Evolutionary conservation across 2,888 invertebrate genomes (phyloP).

Genomic region (Drosophila lutescens): DNA sequence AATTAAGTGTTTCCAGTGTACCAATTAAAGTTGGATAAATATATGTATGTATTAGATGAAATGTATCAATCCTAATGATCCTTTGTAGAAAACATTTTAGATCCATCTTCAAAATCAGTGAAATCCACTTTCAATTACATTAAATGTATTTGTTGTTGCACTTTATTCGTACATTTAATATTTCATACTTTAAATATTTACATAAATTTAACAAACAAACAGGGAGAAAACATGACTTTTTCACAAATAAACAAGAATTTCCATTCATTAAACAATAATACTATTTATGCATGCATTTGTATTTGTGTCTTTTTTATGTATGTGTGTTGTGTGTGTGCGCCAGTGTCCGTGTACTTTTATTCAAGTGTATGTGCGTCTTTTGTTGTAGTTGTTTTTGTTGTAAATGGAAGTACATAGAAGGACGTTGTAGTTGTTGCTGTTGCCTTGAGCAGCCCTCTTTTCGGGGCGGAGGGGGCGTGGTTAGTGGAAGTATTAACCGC

Average conservation of each 20-base stretch:
- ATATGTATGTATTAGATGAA: no score
- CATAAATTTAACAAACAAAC: conserved; percentile 79
- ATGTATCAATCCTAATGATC: no score
- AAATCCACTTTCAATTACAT: conserved; percentile 62
- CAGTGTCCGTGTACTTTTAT: conserved; percentile 31
- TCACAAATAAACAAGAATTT: conserved; percentile 81
- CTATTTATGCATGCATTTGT: conserved; percentile 78
- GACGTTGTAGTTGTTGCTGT: conserved; percentile 54
- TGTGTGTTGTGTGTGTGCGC: conserved; percentile 27
- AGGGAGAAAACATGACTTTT: conserved; percentile 80
- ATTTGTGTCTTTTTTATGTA: conserved; percentile 57
- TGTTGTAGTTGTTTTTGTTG: conserved; percentile 37
- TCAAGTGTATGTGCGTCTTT: conserved; percentile 25
- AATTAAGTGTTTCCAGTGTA: no score
- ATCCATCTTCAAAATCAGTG: neutral
- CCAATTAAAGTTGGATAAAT: no score
- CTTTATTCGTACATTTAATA: conserved; percentile 81
- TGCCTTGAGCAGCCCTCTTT: conserved; percentile 1
- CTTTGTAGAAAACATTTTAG: neutral
- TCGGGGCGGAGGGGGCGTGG: conserved; percentile 14
- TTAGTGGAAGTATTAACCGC: conserved; percentile 64
- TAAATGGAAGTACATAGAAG: conserved; percentile 74
- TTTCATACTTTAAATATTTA: conserved; percentile 81
- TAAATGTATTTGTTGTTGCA: conserved; percentile 81
- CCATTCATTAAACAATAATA: conserved; percentile 80